Base-by-base conservation (phyloP, 2,888 invertebrate genomes). In the Troilus luridus region DNA sequence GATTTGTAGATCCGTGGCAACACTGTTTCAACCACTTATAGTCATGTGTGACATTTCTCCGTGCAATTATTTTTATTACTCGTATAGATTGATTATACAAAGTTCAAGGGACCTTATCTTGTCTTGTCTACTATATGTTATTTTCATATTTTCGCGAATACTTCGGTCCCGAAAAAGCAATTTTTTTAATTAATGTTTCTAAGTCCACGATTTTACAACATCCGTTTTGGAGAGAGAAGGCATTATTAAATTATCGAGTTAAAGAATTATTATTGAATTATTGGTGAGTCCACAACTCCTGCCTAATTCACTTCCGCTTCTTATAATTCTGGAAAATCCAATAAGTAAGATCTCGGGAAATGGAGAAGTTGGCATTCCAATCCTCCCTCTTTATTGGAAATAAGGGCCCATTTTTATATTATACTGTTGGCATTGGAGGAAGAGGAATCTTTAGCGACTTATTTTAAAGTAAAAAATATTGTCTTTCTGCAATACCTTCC, bases 301-400 rank as follows among this genome's bases (percentile, higher is more conserved):
- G n/a, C 56, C 85, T 85, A 85, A 85, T 85, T 85, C 56, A 56
- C 85, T 85, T 85, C 56, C 85, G 56, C 85, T 85, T 85, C 85
- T 85, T 85, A 85, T 85, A 85, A 56, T 85, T 58, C 85, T 54
- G 14, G 85, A 58, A 85, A 85, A 85, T 85, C 85, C 85, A 85
- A 85, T 85, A 85, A 85, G 85, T 85, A 85, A 85, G 85, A 85
- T 85, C 85, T 85, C n/a, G 58, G 56, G 54, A 58, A 58, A 85
- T 85, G 56, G 85, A 58, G 56, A 85, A 85, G 85, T 85, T 85
- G 85, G 56, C 85, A 85, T 85, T 85, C 85, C 85, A 56, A 85
- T 85, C 56, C 81, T 85, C 56, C 85, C 85, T 85, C 85, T 85
- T 85, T 85, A 85, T 85, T 85, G 85, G 85, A 85, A 85, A 85